Base-by-base conservation (phyloP, 2,888 invertebrate species). In the Dicyrtomina minuta region DNA sequence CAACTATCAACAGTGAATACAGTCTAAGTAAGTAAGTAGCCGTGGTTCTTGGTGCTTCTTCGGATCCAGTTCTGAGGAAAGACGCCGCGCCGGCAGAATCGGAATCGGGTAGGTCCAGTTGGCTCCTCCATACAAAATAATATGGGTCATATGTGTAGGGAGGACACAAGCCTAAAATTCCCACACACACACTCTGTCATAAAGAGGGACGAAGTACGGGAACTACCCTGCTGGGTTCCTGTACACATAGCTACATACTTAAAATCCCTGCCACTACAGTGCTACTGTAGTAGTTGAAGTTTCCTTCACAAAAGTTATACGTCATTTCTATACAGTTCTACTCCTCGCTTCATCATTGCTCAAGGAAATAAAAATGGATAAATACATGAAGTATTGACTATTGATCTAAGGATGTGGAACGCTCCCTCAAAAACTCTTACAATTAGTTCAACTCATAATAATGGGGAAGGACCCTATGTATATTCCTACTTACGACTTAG, bases 121-220 rank as follows among this genome's bases (percentile, higher is more conserved):
- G 33, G 3, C 33, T 33, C 8, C 33, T 33, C 3, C 3, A 33
- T 33, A 33, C 33, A 33, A 33, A n/a, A 43, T 43, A 13, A 43
- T 12, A 43, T 43, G 10, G 43, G 10, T 10, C 43, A 46, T 46
- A 46, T 20, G 46, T n/a, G 5, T 4, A 46, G 4, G n/a, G 20
- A 33, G 8, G 33, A 3, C 33, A 3, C 8, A 61, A 44, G 22
- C 22, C 41, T 43, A 17, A 60, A 46, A 17, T 46, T 46, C 61
- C 44, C 61, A 61, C 44, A 44, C 46, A 20, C 59, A 43, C 44
- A 60, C 55, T 5, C 55, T 6, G 17, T 22, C 55, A 22, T n/a
- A 24, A 55, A 22, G 5, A 46, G 5, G 17, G 51, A 51, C 33
- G 33, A 33, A 33, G 3, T 33, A n/a, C 33, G 3, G 33, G 33